phyloP scores from a whole-genome alignment of 2,113 vertebrate species.

The Macrotis lagotis region DNA sequence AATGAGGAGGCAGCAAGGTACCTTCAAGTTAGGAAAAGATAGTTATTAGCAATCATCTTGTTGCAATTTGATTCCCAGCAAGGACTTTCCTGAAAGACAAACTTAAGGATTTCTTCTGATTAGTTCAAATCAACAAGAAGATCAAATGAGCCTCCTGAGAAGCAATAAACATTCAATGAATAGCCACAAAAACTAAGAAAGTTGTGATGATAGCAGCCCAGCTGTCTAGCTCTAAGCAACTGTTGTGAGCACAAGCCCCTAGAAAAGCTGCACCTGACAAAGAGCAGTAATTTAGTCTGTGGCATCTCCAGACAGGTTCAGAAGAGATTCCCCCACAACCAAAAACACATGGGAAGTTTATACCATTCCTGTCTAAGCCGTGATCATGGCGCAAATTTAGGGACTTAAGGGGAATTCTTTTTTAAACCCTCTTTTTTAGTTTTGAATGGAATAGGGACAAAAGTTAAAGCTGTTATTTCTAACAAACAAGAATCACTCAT shows the following conservation, averaged over 20 bases:
- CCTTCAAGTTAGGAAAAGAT: background rate
- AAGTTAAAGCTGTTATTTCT: background rate
- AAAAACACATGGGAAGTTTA: background rate
- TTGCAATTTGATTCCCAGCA: conserved; percentile 30
- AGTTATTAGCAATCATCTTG: background rate
- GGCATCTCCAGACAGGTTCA: background rate
- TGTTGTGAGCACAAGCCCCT: conserved; percentile 53
- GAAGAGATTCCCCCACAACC: background rate
- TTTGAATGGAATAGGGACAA: background rate
- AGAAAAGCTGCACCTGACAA: conserved; percentile 55
- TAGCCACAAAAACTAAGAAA: background rate
- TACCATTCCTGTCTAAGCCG: background rate
- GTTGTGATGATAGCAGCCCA: background rate
- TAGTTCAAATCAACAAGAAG: background rate
- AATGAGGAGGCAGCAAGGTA: background rate
- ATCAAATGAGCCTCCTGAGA: conserved; percentile 24
- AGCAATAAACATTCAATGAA: conserved; percentile 54
- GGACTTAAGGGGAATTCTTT: background rate
- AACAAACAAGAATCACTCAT: background rate
- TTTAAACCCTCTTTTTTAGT: background rate
- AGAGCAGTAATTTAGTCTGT: background rate
- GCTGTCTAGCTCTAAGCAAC: conserved; percentile 60
- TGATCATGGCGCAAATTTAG: background rate
- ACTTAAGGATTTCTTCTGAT: conserved; percentile 19
- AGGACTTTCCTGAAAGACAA: background rate